Percentiles rank a stretch among this genome's conserved stretches.
phyloP scores from a whole-genome alignment of 2,113 vertebrate genomes.

The Apodemus sylvaticus region DNA sequence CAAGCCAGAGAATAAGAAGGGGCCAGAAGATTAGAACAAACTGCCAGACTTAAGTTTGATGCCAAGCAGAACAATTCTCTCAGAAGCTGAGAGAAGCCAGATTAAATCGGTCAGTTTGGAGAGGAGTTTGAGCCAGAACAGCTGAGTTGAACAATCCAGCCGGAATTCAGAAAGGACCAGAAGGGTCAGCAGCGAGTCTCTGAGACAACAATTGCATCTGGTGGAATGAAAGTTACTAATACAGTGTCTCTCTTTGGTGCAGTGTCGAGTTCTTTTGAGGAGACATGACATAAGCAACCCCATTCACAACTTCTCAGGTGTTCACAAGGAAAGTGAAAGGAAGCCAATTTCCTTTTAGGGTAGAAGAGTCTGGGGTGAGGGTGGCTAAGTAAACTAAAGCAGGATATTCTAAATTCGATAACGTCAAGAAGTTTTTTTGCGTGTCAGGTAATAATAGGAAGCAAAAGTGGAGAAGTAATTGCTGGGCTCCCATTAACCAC shows the following conservation, averaged over 20 bases:
- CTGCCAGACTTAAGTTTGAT: too few relatives aligned
- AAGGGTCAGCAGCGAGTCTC: too few relatives aligned
- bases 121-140: too few relatives aligned
- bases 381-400: not conserved
- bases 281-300: not conserved
- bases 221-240: too few relatives aligned
- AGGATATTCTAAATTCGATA: constrained; percentile 8
- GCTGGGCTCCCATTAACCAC: constrained; percentile 25
- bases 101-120: too few relatives aligned
- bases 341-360: not conserved
- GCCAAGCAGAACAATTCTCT: too few relatives aligned
- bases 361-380: not conserved
- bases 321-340: not conserved
- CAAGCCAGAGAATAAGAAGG: too few relatives aligned
- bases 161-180: too few relatives aligned
- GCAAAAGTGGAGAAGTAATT: constrained; percentile 20
- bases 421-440: not conserved
- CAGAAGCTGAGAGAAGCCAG: too few relatives aligned
- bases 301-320: not conserved
- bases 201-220: too few relatives aligned
- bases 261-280: not conserved
- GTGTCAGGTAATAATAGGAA: not conserved
- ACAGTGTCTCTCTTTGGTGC: not conserved
- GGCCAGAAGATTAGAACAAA: too few relatives aligned
- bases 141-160: too few relatives aligned